A percentile compares a stretch with the other conserved stretches of the same genome.
phyloP scores from a whole-genome alignment of 2,797 vertebrate genomes.

The Enteromius argenteus region DNA sequence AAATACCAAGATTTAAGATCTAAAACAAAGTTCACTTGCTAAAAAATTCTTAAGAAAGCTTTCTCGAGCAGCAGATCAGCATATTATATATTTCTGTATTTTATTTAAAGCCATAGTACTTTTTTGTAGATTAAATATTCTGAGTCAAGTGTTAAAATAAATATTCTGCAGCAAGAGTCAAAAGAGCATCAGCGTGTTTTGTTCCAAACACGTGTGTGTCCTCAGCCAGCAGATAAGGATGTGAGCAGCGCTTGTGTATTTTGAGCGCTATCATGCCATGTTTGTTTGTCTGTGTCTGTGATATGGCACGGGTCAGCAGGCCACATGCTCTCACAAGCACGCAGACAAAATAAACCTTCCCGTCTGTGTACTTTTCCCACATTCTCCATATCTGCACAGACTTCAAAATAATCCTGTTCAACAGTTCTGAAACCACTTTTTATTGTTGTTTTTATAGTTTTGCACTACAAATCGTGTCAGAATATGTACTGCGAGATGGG shows the following conservation, averaged over 20 bases:
- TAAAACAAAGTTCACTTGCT: background rate
- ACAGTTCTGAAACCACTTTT: background rate
- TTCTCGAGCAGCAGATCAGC: background rate
- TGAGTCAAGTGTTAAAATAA: background rate
- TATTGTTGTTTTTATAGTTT: constrained; percentile 7
- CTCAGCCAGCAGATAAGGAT: constrained; percentile 20
- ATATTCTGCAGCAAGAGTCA: background rate
- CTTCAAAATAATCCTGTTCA: background rate
- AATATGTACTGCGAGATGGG: background rate
- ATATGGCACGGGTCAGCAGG: constrained; percentile 19
- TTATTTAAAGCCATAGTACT: background rate
- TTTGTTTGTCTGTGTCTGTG: constrained; percentile 38
- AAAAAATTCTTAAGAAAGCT: background rate
- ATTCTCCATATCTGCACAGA: background rate
- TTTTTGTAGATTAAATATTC: background rate
- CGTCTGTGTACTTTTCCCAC: constrained; percentile 1
- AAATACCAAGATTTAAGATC: background rate
- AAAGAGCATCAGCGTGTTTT: background rate
- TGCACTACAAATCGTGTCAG: background rate
- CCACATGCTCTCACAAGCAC: background rate
- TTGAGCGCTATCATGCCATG: constrained; percentile 21
- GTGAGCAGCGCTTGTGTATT: background rate
- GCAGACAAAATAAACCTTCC: constrained; percentile 9
- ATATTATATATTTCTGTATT: background rate
- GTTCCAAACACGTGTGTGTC: background rate